Conservation (phyloP, 92 coral and sea anemone species). For the Zoanthus gigantus region DNA sequence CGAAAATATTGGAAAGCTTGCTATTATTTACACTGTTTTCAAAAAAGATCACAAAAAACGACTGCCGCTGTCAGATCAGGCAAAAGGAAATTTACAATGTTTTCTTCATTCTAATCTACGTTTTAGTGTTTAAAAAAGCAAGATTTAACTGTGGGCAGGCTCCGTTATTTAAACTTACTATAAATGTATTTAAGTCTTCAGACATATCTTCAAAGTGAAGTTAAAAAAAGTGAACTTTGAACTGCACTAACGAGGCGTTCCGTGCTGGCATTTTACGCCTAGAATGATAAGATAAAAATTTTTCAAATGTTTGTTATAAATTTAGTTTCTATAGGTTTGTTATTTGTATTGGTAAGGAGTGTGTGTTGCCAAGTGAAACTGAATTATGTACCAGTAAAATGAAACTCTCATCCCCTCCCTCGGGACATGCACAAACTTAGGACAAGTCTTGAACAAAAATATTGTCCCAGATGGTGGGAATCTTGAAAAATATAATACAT, state of each 20-base stretch:
- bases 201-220: neutral
- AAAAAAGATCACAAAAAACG: neutral
- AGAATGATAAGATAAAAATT: neutral
- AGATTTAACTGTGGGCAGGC: neutral
- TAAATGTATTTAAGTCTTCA: too few species aligned
- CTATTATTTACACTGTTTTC: neutral
- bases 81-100: neutral
- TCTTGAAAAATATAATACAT: too few species aligned
- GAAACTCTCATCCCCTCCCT: too few species aligned
- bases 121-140: neutral
- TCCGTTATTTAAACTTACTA: constrained; percentile 16
- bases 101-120: neutral
- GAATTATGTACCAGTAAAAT: too few species aligned
- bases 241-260: neutral
- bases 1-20: neutral
- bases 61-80: neutral
- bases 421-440: too few species aligned
- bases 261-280: constrained; percentile 1
- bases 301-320: too few species aligned
- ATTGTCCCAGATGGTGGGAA: too few species aligned
- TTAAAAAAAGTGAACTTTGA: neutral
- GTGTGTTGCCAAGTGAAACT: too few species aligned
- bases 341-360: too few species aligned
- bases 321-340: too few species aligned
- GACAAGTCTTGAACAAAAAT: too few species aligned